A percentile compares a stretch with the other conserved stretches of the same genome.
phyloP scores from a whole-genome alignment of 2,113 vertebrate genomes.

The Cyrtonyx montezumae region DNA sequence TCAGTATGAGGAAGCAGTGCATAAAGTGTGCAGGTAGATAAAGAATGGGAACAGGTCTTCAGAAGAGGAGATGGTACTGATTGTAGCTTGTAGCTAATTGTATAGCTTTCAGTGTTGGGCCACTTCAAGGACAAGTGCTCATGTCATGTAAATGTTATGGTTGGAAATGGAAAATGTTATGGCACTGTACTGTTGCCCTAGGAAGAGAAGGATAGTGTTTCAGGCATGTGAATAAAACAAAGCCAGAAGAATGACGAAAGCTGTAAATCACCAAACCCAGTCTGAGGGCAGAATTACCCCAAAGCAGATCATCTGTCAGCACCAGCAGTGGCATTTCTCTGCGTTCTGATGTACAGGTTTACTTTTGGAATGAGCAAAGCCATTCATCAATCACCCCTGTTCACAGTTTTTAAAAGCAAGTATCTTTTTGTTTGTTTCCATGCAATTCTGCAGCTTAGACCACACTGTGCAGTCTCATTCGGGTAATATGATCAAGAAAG shows the following conservation, averaged over 20 bases:
- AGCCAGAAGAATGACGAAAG: accelerated
- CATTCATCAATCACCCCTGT: not conserved
- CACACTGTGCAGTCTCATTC: not conserved
- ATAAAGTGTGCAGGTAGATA: not conserved
- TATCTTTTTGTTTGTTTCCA: not conserved
- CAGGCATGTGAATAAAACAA: not conserved
- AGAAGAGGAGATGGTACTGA: not conserved
- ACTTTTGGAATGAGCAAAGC: not conserved
- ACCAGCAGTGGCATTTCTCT: not conserved
- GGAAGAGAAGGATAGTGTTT: not conserved
- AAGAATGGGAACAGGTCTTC: not conserved
- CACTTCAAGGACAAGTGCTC: accelerated
- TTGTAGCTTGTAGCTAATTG: not conserved
- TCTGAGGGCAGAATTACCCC: not conserved
- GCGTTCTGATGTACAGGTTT: not conserved
- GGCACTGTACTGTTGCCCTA: not conserved
- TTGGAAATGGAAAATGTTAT: not conserved
- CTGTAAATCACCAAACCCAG: not conserved
- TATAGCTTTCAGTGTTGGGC: not conserved
- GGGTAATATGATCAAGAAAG: not conserved
- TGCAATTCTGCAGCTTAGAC: not conserved
- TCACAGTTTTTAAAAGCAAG: not conserved
- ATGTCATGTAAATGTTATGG: not conserved
- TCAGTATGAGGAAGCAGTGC: not conserved
- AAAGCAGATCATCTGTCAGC: not conserved